Conservation (phyloP, 2,888 invertebrate genomes). For the Drosophila fungiperda region DNA sequence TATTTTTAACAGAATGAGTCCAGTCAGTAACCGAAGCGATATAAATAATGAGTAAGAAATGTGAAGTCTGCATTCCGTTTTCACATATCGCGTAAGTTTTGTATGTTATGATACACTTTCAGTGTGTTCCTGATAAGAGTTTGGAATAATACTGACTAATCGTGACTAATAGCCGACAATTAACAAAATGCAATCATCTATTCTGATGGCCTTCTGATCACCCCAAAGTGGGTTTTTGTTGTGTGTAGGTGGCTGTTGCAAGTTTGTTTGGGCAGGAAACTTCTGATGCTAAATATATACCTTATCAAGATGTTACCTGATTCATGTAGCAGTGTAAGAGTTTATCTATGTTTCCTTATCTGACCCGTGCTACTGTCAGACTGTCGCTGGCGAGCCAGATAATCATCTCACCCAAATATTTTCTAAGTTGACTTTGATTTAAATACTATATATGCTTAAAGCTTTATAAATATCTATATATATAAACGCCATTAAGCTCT, state of each 20-base stretch:
- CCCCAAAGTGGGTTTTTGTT: constrained; percentile 4
- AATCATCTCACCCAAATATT: constrained; percentile 36
- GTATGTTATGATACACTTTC: constrained; percentile 14
- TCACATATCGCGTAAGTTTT: constrained; percentile 31
- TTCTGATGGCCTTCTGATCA: no score
- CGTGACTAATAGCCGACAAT: no score
- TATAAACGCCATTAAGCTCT: constrained; percentile 2
- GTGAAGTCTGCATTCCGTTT: neutral
- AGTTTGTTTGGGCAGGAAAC: constrained; percentile 36
- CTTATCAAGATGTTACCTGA: constrained; percentile 39
- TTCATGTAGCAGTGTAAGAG: constrained; percentile 21
- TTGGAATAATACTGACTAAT: constrained; percentile 63
- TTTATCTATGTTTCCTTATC: constrained; percentile 53
- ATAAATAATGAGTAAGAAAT: neutral
- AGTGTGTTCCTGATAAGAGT: constrained; percentile 38
- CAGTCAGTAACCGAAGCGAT: neutral
- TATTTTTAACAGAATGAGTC: neutral
- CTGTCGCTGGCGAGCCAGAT: constrained; percentile 30
- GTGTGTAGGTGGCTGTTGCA: constrained; percentile 14
- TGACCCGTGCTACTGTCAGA: constrained; percentile 41
- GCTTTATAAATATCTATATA: no score
- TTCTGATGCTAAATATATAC: constrained; percentile 27
- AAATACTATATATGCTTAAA: constrained; percentile 7
- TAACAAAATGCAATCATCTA: no score
- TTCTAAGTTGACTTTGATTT: constrained; percentile 39